phyloP scores from a whole-genome alignment of 2,888 invertebrate genomes.

The Adelognathus sp. region DNA sequence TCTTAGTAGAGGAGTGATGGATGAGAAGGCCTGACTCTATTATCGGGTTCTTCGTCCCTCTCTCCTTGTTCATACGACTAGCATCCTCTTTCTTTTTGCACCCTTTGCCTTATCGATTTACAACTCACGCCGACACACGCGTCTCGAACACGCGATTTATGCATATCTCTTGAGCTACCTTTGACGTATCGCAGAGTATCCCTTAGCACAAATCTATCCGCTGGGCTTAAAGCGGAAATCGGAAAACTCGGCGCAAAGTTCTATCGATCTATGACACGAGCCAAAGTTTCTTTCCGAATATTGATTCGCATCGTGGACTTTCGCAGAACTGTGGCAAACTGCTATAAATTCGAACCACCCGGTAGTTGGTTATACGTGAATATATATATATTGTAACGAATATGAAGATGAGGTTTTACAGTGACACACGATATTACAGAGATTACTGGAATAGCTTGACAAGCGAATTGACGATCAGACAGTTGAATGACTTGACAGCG shows the following conservation, averaged over 20 bases:
- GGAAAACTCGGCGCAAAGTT: slow-evolving; percentile 1
- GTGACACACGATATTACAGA: background rate
- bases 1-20: slow-evolving; percentile 1
- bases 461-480: no score
- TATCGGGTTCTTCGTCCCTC: background rate
- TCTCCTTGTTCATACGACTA: background rate
- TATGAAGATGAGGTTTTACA: background rate
- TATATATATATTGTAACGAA: background rate
- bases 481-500: no score
- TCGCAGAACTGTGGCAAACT: background rate
- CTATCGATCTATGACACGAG: slow-evolving; percentile 15
- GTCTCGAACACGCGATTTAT: slow-evolving; percentile 18
- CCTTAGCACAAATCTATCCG: slow-evolving; percentile 2
- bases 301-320: slow-evolving; percentile 21
- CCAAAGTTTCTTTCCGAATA: slow-evolving; percentile 30
- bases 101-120: slow-evolving; percentile 32
- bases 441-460: background rate
- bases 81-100: background rate
- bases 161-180: background rate
- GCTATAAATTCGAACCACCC: background rate
- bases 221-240: background rate
- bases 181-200: slow-evolving; percentile 13
- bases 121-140: slow-evolving; percentile 11
- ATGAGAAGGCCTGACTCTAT: slow-evolving; percentile 12
- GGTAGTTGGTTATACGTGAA: background rate